phyloP scores from a whole-genome alignment of 2,797 vertebrate genomes.

The Ptychobarbus kaznakovi region DNA sequence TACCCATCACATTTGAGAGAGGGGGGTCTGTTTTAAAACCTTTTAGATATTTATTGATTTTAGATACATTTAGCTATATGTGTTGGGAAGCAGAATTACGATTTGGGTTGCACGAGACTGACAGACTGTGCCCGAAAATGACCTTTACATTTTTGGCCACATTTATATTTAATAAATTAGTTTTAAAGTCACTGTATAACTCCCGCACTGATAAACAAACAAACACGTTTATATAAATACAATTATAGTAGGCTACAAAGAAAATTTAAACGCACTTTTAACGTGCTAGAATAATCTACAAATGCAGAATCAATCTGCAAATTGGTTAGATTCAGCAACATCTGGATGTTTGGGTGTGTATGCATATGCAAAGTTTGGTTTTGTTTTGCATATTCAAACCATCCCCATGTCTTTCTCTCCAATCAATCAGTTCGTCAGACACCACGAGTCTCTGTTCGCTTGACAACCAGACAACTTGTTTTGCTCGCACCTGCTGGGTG shows the following conservation, averaged over 20 bases:
- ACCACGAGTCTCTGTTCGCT: not conserved
- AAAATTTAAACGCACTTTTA: too few species aligned
- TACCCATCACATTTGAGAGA: too few species aligned
- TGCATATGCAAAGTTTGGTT: not conserved
- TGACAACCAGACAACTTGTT: not conserved
- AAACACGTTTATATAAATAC: too few species aligned
- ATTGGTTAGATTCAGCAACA: not conserved
- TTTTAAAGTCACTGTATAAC: too few species aligned
- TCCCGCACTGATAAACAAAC: too few species aligned
- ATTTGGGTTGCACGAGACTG: not conserved
- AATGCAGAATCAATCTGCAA: not conserved
- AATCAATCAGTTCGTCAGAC: not conserved
- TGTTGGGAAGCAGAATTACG: too few species aligned
- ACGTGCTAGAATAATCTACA: too few species aligned
- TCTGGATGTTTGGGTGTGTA: not conserved
- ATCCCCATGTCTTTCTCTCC: not conserved
- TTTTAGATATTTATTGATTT: too few species aligned
- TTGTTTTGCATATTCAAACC: constrained; percentile 32
- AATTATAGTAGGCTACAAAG: too few species aligned
- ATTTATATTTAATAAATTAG: too few species aligned
- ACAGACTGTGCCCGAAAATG: not conserved
- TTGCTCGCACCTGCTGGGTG: constrained; percentile 30
- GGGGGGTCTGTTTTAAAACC: too few species aligned
- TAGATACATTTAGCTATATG: too few species aligned
- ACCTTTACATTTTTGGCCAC: not conserved